phyloP scores from a whole-genome alignment of 2,888 invertebrate species.

The Petrophora chlorosata region DNA sequence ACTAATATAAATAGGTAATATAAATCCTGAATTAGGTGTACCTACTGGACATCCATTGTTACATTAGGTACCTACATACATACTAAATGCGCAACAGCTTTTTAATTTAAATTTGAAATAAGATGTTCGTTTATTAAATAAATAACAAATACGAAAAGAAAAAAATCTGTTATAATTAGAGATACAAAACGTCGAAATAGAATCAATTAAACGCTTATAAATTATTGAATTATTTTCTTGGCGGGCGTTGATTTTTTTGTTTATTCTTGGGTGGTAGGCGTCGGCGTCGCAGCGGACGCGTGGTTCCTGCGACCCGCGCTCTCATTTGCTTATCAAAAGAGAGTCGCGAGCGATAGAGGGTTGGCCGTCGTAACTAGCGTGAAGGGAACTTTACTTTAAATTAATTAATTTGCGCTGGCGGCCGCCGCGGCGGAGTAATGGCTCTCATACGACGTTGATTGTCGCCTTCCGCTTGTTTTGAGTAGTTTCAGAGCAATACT shows the following conservation, averaged over 20 bases:
- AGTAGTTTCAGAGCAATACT: conserved; percentile 3
- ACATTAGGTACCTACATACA: too few relatives aligned
- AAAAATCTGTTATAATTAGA: conserved; percentile 26
- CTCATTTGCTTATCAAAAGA: conserved; percentile 46
- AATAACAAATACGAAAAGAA: conserved; percentile 17
- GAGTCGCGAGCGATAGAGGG: conserved; percentile 39
- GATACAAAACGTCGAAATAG: conserved; percentile 38
- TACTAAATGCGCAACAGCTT: too few relatives aligned
- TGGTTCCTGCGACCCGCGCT: conserved; percentile 29
- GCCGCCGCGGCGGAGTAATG: conserved; percentile 42
- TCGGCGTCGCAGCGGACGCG: conserved; percentile 2
- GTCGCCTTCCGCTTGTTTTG: conserved; percentile 6
- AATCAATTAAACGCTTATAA: conserved; percentile 52
- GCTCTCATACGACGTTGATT: conserved; percentile 24
- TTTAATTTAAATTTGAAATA: background rate
- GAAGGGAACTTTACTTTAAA: conserved; percentile 54
- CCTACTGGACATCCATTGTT: too few relatives aligned
- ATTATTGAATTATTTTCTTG: conserved; percentile 47
- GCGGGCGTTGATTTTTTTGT: conserved; percentile 36
- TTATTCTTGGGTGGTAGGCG: conserved; percentile 22
- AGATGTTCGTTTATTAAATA: conserved; percentile 7
- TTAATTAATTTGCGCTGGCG: conserved; percentile 58
- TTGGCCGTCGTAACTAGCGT: conserved; percentile 49
- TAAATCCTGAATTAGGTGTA: too few relatives aligned
- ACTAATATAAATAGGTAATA: too few relatives aligned